These are phyloP conservation scores for Sarcophaga subvicina DNA, from an alignment of 2,888 invertebrate genomes.

Conservation along the genomic window DNA sequence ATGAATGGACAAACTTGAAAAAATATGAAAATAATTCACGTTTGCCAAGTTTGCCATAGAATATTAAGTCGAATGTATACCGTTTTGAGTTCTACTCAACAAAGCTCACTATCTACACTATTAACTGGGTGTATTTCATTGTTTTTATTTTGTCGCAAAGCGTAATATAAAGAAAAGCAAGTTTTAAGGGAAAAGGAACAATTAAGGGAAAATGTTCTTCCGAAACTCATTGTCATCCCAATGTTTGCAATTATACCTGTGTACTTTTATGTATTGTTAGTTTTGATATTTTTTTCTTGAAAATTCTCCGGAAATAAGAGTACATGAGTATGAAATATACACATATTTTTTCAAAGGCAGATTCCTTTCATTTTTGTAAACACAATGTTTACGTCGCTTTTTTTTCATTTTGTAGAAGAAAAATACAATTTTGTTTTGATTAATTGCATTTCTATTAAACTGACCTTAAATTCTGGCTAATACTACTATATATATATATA, in stretches of 20 bases:
- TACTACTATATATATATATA: neutral
- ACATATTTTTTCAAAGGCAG: neutral
- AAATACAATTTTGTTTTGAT: conserved; percentile 39
- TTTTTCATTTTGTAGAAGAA: neutral
- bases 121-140: no score
- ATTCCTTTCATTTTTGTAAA: neutral
- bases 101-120: no score
- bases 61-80: no score
- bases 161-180: no score
- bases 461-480: conserved; percentile 25
- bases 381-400: neutral
- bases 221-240: neutral
- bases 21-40: no score
- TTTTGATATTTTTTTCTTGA: conserved; percentile 35
- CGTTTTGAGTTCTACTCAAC: no score
- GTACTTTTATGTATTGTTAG: conserved; percentile 20
- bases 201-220: no score
- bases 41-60: no score
- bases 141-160: no score
- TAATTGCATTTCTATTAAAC: conserved; percentile 49
- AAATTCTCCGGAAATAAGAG: conserved; percentile 39
- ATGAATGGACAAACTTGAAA: no score
- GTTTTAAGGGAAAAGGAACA: no score
- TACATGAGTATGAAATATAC: neutral
- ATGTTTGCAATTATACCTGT: conserved; percentile 22